Evolutionary conservation across 2,113 vertebrate species (phyloP).

Genomic region (Shinisaurus crocodilurus): DNA sequence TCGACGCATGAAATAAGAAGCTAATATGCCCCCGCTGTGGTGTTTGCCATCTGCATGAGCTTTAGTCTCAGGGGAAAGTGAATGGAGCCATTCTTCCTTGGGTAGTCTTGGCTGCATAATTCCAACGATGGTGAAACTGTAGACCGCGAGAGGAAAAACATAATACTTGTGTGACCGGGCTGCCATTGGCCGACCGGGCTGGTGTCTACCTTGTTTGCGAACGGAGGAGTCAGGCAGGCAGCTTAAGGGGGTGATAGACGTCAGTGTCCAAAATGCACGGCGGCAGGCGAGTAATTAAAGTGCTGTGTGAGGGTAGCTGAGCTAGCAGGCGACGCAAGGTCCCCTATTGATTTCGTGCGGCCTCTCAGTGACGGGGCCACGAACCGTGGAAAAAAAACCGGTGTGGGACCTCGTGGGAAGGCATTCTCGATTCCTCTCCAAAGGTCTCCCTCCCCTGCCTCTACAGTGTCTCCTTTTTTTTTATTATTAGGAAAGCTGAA

Average conservation of each 20-base stretch:
- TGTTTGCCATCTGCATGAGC: constrained; percentile 72
- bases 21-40: constrained; percentile 69
- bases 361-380: constrained; percentile 35
- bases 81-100: constrained; percentile 75
- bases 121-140: constrained; percentile 73
- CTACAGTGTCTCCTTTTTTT: background rate
- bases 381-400: constrained; percentile 16
- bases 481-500: constrained; percentile 19
- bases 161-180: constrained; percentile 80
- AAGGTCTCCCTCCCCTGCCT: background rate
- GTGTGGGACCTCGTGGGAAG: constrained; percentile 9
- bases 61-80: constrained; percentile 74
- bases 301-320: constrained; percentile 20
- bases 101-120: constrained; percentile 70
- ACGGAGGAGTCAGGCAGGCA: constrained; percentile 66
- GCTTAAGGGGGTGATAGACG: constrained; percentile 70
- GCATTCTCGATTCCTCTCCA: constrained; percentile 9
- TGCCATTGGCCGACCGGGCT: constrained; percentile 63
- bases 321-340: constrained; percentile 43
- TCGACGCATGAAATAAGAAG: constrained; percentile 72
- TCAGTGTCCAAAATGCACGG: constrained; percentile 49
- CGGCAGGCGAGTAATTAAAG: constrained; percentile 70
- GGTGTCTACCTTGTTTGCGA: constrained; percentile 59
- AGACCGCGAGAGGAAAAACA: constrained; percentile 76
- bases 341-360: constrained; percentile 40